Evolutionary conservation across 2,797 vertebrate species (phyloP), one percentile per base, ranked within the genome.

Genomic region (Chaetophractus vellerosus): DNA sequence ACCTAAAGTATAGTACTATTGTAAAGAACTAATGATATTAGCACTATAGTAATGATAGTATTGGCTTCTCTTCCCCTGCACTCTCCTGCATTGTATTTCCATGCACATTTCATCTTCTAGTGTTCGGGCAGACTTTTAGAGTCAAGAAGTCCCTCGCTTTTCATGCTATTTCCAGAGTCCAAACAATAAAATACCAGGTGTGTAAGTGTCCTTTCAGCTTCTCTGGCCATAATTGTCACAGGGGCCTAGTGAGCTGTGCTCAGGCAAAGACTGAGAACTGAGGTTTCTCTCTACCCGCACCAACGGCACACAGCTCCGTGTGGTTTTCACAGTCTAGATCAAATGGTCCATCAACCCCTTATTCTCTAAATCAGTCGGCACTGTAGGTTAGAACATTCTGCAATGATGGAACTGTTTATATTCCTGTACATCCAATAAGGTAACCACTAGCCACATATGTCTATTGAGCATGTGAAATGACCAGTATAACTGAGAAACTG

Each of bases 111-210:
- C 50, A 61, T 87, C 52, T 94, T 50, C 33, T 68, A 57, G 45
- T 74, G 15, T 76, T 94, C 38, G 64, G 45, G 74, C 21, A 18
- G 38, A 86, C 38, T 33, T 31, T 23, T 64, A 19, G 24, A 68
- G n/a, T 90, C 50, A 41, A 66, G 71, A 88, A 90, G 26, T n/a
- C 64, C 33, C 23, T 90, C 55, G 38, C 5, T 66, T 50, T 93
- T 78, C 63, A 38, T 33, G 19, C 19, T 92, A 2, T 61, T 83
- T 23, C 68, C 45, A 86, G 63, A 10, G 19, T 66, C 76, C 41
- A 24, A 33, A 41, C 48, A 80, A 45, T 63, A 68, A 75, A 36
- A 68, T 26, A 64, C 26, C 41, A 41, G 2, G 8, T 92, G 23
- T 19, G 21, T 68, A 59, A 74, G 68, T 68, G 48, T 24, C 41